Base-by-base conservation (phyloP, 1,140 invertebrate species). In the Drosophila triauraria region DNA sequence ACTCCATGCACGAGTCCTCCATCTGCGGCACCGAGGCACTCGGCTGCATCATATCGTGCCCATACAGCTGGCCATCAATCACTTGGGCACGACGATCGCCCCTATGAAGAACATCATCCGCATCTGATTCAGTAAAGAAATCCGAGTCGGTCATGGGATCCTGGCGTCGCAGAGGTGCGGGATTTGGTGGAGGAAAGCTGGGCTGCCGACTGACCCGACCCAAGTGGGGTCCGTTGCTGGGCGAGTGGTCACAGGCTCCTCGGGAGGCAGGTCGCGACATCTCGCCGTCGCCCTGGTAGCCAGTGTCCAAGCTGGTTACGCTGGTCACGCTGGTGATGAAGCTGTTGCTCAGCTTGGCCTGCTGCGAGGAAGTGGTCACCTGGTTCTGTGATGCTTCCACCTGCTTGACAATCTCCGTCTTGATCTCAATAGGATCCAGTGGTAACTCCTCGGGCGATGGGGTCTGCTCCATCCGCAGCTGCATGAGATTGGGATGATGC, bases 131-230 rank as follows among this genome's bases (percentile, higher is more conserved):
- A 7, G 96, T 97, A 85, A 97, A 97, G 91, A 97, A 97, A 91
- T 97, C 97, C 0, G 97, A 97, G 93, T 97, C 97, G 0, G 97
- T 97, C 96, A 97, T 97, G 2, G 96, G 96, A 93, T 97, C 96
- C 63, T 95, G 95, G 38, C 95, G 94, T 78, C 95, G 84, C 80
- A 93, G 57, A 0, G 86, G 83, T 0, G 80, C 82, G 8, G 72
- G 60, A 20, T 62, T 46, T 60, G 82, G 69, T 0, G 91, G 91
- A 5, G 91, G 88, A 59, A 93, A 93, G 23, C 86, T 91, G 4
- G 91, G 92, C 69, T 93, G 91, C 0, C 92, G 82, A 42, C 80
- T 86, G 0, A 92, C 86, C 1, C 91, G 70, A 0, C 82, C 83
- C 42, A 91, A 38, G 42, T 91, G 67, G 7, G 91, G 76, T 2